Conservation (phyloP, 2,888 invertebrate genomes). For the Argyra leucocephala region DNA sequence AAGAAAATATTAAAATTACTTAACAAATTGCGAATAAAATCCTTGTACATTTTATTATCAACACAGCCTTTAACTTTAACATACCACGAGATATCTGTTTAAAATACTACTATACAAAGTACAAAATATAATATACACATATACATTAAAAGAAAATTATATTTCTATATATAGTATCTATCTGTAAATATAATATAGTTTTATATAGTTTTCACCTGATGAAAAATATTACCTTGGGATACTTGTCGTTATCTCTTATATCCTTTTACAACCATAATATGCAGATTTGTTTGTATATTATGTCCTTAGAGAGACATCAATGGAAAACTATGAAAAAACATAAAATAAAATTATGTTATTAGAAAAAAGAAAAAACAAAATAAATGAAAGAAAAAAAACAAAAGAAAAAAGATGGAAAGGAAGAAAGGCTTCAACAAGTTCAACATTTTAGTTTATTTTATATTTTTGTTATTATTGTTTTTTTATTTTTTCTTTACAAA, state of each 20-base stretch:
- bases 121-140: not conserved
- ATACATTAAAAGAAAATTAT: not conserved
- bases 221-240: constrained; percentile 6
- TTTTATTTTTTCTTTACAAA: not conserved
- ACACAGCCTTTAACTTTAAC: not conserved
- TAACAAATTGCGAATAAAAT: constrained; percentile 4
- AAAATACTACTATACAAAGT: not conserved
- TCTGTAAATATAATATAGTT: not conserved
- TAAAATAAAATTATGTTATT: not conserved
- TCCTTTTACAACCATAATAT: not conserved
- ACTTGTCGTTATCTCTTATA: constrained; percentile 3
- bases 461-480: too few species aligned
- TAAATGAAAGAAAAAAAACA: too few species aligned
- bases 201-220: constrained; percentile 4
- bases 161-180: not conserved
- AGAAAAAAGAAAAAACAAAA: not conserved
- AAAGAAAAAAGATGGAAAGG: too few species aligned
- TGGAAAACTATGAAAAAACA: not conserved
- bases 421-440: constrained; percentile 1
- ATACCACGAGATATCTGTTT: not conserved
- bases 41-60: not conserved
- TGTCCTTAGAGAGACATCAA: constrained; percentile 3
- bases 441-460: too few species aligned
- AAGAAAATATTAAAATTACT: constrained; percentile 3
- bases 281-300: constrained; percentile 3